Percentiles rank a stretch among this genome's conserved stretches.
phyloP scores from a whole-genome alignment of 2,888 invertebrate genomes.

The Erynnis tages region DNA sequence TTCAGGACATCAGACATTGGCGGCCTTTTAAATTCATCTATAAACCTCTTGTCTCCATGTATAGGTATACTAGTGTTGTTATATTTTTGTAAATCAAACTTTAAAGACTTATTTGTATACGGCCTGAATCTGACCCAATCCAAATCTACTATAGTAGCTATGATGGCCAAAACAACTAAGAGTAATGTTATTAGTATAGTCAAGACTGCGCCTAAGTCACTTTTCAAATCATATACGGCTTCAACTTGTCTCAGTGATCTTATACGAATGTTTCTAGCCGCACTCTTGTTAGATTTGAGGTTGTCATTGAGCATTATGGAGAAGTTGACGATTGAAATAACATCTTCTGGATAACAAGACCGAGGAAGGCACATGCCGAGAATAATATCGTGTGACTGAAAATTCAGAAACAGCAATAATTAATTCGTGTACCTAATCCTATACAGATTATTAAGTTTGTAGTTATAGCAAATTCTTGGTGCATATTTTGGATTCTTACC shows the following conservation, averaged over 20 bases:
- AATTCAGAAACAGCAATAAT: background rate
- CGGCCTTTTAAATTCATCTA: conserved; percentile 29
- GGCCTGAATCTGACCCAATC: conserved; percentile 53
- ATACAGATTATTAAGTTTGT: background rate
- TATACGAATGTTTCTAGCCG: conserved; percentile 57
- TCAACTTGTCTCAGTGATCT: conserved; percentile 51
- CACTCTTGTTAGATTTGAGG: conserved; percentile 56
- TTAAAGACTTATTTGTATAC: conserved; percentile 51
- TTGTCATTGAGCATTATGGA: conserved; percentile 70
- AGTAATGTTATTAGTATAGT: conserved; percentile 51
- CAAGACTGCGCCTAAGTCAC: conserved; percentile 55
- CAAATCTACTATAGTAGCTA: conserved; percentile 72
- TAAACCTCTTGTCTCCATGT: conserved; percentile 38
- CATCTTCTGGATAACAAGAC: conserved; percentile 65
- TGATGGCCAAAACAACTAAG: conserved; percentile 50
- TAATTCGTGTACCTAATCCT: background rate
- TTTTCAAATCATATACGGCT: conserved; percentile 46
- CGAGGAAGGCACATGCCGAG: conserved; percentile 75
- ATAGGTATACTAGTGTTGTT: conserved; percentile 38
- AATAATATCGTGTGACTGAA: conserved; percentile 61
- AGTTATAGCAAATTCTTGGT: too few relatives aligned
- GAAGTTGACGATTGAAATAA: conserved; percentile 70
- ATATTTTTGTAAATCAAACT: conserved; percentile 63
- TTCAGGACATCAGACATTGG: conserved; percentile 31
- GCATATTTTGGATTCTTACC: conserved; percentile 38